Conservation (phyloP, 2,888 invertebrate genomes). For the Phragmatobia fuliginosa region DNA sequence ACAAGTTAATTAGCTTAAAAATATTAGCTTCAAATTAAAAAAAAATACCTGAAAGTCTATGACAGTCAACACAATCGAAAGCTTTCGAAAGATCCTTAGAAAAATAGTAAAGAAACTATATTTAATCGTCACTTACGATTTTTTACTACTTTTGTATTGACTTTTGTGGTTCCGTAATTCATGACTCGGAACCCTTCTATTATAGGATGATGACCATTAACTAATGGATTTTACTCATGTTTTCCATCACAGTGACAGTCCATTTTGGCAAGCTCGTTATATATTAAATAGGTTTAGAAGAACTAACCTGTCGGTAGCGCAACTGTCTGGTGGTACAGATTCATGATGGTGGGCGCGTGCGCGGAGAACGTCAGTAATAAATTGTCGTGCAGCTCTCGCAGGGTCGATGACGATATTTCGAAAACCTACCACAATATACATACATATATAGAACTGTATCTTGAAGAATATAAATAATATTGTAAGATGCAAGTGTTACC, state of each 20-base stretch:
- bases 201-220: too few species aligned
- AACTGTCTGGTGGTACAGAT: slow-evolving; percentile 74
- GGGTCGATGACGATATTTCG: slow-evolving; percentile 79
- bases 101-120: neutral
- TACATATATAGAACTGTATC: neutral
- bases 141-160: too few species aligned
- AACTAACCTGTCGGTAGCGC: slow-evolving; percentile 70
- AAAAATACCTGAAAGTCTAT: too few species aligned
- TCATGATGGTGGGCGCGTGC: slow-evolving; percentile 86
- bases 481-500: slow-evolving; percentile 51
- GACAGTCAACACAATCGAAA: neutral
- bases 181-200: too few species aligned
- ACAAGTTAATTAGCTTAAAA: too few species aligned
- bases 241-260: too few species aligned
- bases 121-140: too few species aligned
- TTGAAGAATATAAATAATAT: neutral
- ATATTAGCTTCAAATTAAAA: too few species aligned
- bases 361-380: slow-evolving; percentile 88
- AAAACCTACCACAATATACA: slow-evolving; percentile 69
- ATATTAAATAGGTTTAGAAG: neutral
- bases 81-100: neutral
- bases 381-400: slow-evolving; percentile 87
- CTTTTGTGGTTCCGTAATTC: too few species aligned
- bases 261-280: too few species aligned
- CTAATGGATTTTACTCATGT: too few species aligned